Percentiles rank a stretch among this genome's conserved stretches.
Evolutionary conservation across 2,113 vertebrate species (phyloP).

Genomic region (Circaetus gallicus): DNA sequence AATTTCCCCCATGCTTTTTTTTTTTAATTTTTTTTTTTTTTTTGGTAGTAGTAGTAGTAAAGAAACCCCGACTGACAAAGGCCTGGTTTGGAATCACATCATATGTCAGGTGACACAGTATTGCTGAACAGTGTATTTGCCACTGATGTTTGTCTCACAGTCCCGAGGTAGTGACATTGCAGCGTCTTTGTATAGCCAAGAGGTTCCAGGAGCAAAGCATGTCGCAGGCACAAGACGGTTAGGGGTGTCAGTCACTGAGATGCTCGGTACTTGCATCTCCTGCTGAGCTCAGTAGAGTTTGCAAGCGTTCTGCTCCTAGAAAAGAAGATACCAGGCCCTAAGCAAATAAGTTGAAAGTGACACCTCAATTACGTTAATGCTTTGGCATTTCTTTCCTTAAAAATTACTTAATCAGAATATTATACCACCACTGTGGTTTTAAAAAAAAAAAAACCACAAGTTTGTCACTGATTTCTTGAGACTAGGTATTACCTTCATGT

Average conservation of each 20-base stretch:
- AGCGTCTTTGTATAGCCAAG: background rate
- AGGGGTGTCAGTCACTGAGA: background rate
- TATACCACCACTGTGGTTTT: background rate
- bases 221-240: background rate
- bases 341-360: background rate
- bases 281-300: background rate
- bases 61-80: background rate
- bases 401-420: background rate
- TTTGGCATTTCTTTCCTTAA: background rate
- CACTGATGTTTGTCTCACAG: background rate
- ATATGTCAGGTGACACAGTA: rapidly evolving
- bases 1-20: background rate
- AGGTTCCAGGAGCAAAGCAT: background rate
- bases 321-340: background rate
- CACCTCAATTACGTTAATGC: background rate
- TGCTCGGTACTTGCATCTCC: background rate
- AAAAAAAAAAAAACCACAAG: background rate
- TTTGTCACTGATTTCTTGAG: background rate
- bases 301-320: background rate
- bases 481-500: background rate
- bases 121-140: background rate
- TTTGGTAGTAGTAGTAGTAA: background rate
- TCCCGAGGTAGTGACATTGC: background rate
- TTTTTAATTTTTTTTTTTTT: too few species aligned
- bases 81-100: background rate